Conservation (phyloP, 2,888 invertebrate genomes). For the Spodoptera littoralis region DNA sequence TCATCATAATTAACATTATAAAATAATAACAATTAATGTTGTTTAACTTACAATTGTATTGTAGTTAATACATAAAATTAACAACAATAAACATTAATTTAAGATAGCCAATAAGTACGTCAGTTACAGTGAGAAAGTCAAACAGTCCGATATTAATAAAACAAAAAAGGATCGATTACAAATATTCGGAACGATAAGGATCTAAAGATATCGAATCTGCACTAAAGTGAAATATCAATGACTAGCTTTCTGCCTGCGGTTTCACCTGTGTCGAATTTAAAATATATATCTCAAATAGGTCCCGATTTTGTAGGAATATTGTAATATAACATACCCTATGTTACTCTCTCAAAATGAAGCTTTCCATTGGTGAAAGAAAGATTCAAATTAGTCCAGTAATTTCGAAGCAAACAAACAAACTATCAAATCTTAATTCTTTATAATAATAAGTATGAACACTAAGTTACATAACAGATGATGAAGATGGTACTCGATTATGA, state of each 20-base stretch:
- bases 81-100: slow-evolving; percentile 30
- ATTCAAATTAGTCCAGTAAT: too few species aligned
- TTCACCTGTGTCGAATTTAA: too few species aligned
- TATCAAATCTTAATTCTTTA: too few species aligned
- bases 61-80: background rate
- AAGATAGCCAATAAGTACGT: slow-evolving; percentile 28
- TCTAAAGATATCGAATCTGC: slow-evolving; percentile 53
- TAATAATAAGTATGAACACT: too few species aligned
- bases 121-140: slow-evolving; percentile 36
- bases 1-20: too few species aligned
- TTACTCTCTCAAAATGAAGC: too few species aligned
- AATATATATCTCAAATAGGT: too few species aligned
- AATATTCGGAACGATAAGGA: slow-evolving; percentile 56
- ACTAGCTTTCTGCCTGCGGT: slow-evolving; percentile 5
- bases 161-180: slow-evolving; percentile 61
- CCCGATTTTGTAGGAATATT: too few species aligned
- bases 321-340: too few species aligned
- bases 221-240: slow-evolving; percentile 62
- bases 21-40: too few species aligned
- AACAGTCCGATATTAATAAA: slow-evolving; percentile 37
- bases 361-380: too few species aligned
- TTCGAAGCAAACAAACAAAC: too few species aligned
- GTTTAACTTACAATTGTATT: background rate
- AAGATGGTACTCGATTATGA: slow-evolving; percentile 68
- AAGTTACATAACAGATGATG: slow-evolving; percentile 65